Evolutionary conservation across 2,888 invertebrate species (phyloP), one percentile per base, ranked within the genome.

Genomic region (Amphipoea oculea): DNA sequence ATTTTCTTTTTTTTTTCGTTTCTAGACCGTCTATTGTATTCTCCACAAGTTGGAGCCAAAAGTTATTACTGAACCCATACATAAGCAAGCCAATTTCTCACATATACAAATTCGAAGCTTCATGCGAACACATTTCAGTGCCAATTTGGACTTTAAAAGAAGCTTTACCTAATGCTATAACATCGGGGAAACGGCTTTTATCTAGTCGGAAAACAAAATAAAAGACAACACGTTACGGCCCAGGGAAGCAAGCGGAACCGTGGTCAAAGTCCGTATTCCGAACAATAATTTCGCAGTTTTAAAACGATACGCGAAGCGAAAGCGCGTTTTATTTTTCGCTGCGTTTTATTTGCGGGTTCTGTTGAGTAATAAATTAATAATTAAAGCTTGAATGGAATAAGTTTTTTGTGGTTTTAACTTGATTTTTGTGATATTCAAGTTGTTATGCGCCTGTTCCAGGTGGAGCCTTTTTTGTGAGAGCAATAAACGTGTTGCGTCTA

Each of bases 141-240:
- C 83, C 88, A 85, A 85, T 89, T 84, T 81, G 73, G 70, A 86
- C 78, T 88, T 88, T 88, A 88, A 88, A 86, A 82, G 84, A 82
- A 88, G 85, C 89, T 84, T 86, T 80, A 88, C 85, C 88, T 91
- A 88, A 90, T 87, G 87, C 85, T 89, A 90, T 89, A 90, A 91
- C 90, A 88, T 89, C 85, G 88, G 85, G 81, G 73, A 83, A 88
- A 89, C 86, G 82, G 89, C 91, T 92, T 93, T 91, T 93, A 91
- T 92, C 91, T 90, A 89, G 89, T 87, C 85, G 78, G 81, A 82
- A 90, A 91, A 88, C 82, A 90, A 92, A 92, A 92, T 90, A 93
- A 93, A 93, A 91, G 88, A 84, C 87, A 83, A 82, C 86, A 83
- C 85, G 83, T 83, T 84, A 87, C 83, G 85, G 78, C 67, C 72